Percentiles rank a stretch among this genome's conserved stretches.
These are phyloP conservation scores for Calcarius lapponicus DNA, from an alignment of 2,797 vertebrate genomes.

Conservation along the genomic window DNA sequence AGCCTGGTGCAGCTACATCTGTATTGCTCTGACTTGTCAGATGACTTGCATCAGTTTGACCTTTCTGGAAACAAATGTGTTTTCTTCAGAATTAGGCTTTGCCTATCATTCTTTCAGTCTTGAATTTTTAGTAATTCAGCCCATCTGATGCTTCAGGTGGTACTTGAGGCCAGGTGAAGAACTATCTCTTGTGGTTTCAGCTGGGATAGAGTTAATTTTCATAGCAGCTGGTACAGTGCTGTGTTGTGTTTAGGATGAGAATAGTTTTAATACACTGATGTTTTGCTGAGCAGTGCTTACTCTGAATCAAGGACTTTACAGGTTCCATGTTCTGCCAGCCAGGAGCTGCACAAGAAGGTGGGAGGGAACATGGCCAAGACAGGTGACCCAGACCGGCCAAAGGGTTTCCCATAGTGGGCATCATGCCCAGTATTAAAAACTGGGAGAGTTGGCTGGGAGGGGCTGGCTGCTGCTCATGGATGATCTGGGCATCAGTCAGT, in stretches of 20 bases:
- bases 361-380: neutral
- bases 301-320: neutral
- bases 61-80: neutral
- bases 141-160: neutral
- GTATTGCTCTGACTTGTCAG: neutral
- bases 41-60: neutral
- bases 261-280: neutral
- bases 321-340: neutral
- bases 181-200: neutral
- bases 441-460: neutral
- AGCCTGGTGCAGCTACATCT: neutral
- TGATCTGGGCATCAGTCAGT: neutral
- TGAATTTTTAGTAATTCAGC: neutral
- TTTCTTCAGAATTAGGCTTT: neutral
- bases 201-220: neutral
- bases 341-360: neutral
- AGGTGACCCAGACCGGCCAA: neutral
- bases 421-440: neutral
- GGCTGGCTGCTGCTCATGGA: neutral
- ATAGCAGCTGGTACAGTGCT: neutral
- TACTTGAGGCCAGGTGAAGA: neutral
- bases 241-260: neutral
- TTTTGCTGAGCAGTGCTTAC: neutral
- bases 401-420: neutral
- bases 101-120: neutral